Evolutionary conservation across 1,140 invertebrate genomes (phyloP), one percentile per base, ranked within the genome.

Genomic region (Drosophila guanche): DNA sequence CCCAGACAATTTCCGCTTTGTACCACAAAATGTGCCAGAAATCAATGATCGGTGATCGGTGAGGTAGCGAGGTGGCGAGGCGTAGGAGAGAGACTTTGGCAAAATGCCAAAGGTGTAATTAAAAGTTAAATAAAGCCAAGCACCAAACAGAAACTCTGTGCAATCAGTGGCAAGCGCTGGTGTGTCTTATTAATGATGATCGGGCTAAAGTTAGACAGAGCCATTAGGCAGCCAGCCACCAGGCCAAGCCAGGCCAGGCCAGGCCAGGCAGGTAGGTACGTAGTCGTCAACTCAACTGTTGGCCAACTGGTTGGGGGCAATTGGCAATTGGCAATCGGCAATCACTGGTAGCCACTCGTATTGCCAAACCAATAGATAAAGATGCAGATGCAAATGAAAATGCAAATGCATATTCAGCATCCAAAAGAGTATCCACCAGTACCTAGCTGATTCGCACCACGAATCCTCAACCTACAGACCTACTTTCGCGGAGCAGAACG

Each of bases 71-170:
- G 25, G 56, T 45, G 12, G 40, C 25, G 40, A 8, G 16, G 58
- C 16, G 16, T 20, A 20, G 16, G 16, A 20, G 8, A 23, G 22
- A 52, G 56, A 29, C 54, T 61, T 52, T 40, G 62, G 73, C 81
- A 69, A 85, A 88, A 88, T 88, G 83, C 84, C 83, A 88, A 88
- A 88, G 83, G 83, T 88, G 79, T 78, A 89, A 88, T 88, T 88
- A 88, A 79, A 73, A 88, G 56, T 55, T 77, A 57, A 76, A 76
- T 72, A 72, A 77, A 77, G 56, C 55, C 51, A 70, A 60, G 23
- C 58, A 67, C 29, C 45, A n/a, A 4, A n/a, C 52, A 43, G 52
- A 29, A 68, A 48, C 42, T 45, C 29, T 51, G 59, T 23, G 45
- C 66, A 71, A 56, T 53, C 69, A 71, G 42, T 51, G 61, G 65